Percentiles rank a stretch among this genome's conserved stretches.
Conservation (phyloP, 2,113 vertebrate species). For the Gasterosteus aculeatus region DNA sequence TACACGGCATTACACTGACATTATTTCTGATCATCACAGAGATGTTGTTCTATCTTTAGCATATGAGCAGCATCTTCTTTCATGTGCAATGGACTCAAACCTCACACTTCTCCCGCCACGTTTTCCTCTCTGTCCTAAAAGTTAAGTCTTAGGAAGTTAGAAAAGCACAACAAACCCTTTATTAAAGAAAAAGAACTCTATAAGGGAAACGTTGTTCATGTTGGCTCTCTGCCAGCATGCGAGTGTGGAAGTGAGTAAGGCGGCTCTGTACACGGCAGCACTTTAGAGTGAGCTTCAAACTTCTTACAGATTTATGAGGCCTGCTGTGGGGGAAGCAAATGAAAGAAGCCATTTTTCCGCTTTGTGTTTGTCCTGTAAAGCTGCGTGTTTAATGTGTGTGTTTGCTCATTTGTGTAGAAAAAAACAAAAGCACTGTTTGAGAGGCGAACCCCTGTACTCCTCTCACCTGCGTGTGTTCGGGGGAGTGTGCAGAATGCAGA, state of each 20-base stretch:
- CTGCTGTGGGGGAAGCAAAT: constrained; percentile 52
- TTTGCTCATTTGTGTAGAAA: constrained; percentile 17
- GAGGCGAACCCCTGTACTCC: not conserved
- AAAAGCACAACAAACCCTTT: constrained; percentile 41
- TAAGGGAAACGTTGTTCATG: constrained; percentile 44
- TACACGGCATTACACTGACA: not conserved
- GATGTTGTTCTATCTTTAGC: not conserved
- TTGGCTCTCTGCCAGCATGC: constrained; percentile 53
- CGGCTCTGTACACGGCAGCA: constrained; percentile 55
- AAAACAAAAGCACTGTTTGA: not conserved
- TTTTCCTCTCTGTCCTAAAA: constrained; percentile 30
- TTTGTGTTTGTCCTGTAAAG: not conserved
- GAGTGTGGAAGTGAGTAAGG: constrained; percentile 53
- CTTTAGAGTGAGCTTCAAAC: constrained; percentile 65
- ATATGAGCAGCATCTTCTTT: constrained; percentile 8
- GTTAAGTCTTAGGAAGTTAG: constrained; percentile 43
- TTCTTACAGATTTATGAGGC: constrained; percentile 62
- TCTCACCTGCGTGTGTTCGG: constrained; percentile 38
- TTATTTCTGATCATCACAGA: not conserved
- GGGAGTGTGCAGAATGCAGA: constrained; percentile 42
- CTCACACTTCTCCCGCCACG: constrained; percentile 1
- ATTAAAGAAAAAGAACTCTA: constrained; percentile 17
- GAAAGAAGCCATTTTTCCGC: constrained; percentile 70
- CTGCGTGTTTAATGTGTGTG: constrained; percentile 11
- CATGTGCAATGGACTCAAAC: constrained; percentile 6